Conservation (phyloP, 2,888 invertebrate genomes). For the Molorchus minor region DNA sequence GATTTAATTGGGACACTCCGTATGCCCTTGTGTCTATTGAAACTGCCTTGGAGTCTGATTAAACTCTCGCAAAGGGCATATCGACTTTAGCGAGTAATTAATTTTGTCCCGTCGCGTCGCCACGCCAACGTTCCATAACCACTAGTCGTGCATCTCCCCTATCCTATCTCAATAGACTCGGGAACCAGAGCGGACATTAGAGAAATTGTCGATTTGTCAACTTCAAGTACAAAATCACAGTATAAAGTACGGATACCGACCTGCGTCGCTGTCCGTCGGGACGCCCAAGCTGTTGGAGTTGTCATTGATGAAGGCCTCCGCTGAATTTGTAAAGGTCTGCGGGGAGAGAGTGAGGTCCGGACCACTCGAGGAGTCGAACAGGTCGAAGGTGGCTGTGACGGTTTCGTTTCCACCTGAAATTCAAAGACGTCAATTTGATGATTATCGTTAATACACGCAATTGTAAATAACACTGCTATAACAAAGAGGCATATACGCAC, state of each 20-base stretch:
- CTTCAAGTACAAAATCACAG: slow-evolving; percentile 16
- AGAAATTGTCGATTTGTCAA: slow-evolving; percentile 14
- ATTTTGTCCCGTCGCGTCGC: neutral
- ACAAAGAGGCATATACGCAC: too few relatives aligned
- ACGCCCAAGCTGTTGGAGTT: slow-evolving; percentile 72
- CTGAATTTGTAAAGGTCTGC: slow-evolving; percentile 71
- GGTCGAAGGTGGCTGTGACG: slow-evolving; percentile 64
- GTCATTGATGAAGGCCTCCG: slow-evolving; percentile 72
- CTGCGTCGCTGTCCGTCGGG: slow-evolving; percentile 69
- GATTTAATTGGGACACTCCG: too few relatives aligned
- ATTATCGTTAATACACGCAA: too few relatives aligned
- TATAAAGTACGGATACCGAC: slow-evolving; percentile 51
- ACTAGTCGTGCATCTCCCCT: slow-evolving; percentile 1
- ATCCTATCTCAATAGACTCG: neutral
- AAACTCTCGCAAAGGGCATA: too few relatives aligned
- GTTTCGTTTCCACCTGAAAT: slow-evolving; percentile 57
- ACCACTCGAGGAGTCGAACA: slow-evolving; percentile 70
- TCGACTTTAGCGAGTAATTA: too few relatives aligned
- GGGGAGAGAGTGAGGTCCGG: slow-evolving; percentile 71
- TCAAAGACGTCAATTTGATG: slow-evolving; percentile 8
- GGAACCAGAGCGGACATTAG: neutral
- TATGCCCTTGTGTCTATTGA: too few relatives aligned
- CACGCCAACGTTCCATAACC: neutral
- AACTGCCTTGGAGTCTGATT: too few relatives aligned
- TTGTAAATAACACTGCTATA: too few relatives aligned